Base-by-base conservation (phyloP, 2,797 vertebrate genomes). In the Alcedo quadribrachys region DNA sequence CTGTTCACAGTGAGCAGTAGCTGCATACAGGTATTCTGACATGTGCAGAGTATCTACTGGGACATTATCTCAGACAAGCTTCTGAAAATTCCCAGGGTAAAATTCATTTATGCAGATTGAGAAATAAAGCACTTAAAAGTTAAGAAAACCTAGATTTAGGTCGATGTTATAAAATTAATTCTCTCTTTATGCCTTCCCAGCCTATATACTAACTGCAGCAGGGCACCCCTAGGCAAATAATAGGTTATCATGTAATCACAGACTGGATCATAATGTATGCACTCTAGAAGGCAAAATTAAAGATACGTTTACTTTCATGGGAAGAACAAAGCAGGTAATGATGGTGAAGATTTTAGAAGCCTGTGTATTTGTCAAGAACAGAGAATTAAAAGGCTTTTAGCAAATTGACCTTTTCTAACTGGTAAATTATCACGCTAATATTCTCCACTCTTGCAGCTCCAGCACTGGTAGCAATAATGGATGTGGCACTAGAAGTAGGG, bases 361-460 rank as follows among this genome's bases (percentile, higher is more conserved):
- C 70, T 33, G 15, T 33, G 15, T 66, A 87, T 82, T 82, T 81
- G 14, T 74, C 80, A 91, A 90, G 90, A 91, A 82, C 54, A 74
- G 78, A 77, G 57, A 88, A 86, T 76, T 89, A 91, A 86, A 94
- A 80, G 79, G 53, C 89, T 89, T 91, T 95, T 84, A 93, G 74
- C 32, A 76, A 85, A 81, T 15, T 20, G 43, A 58, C 37, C 66
- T 84, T 84, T 80, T 79, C 63, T 79, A 55, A 81, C 75, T 71
- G 58, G 53, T 84, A n/a, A 28, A 91, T 35, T 87, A 87, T 35
- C 66, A n/a, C 60, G 46, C 12, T 63, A 48, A 63, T 51, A 76
- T 61, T 90, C 57, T 74, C 53, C 50, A 62, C 61, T 83, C 32
- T 66, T 84, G 60, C 7, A 81, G 48, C 18, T 70, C 58, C 37